Percentiles rank a stretch among this genome's conserved stretches.
Conservation (phyloP, 2,888 invertebrate genomes). For the Mimumesa dahlbomi region DNA sequence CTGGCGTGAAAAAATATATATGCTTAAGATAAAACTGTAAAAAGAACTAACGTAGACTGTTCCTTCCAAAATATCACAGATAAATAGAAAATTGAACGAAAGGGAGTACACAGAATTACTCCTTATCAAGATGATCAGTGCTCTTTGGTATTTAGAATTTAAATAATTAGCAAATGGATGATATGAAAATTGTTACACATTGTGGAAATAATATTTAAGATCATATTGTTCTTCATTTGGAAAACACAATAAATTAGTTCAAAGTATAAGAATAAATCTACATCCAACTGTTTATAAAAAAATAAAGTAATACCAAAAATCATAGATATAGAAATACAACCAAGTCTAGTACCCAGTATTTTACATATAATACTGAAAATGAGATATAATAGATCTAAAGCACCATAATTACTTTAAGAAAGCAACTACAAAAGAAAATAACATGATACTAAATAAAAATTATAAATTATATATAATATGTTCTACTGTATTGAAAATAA, state of each 20-base stretch:
- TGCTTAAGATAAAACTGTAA: constrained; percentile 30
- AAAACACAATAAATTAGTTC: not conserved
- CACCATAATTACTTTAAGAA: constrained; percentile 1
- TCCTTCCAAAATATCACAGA: constrained; percentile 52
- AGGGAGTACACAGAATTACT: constrained; percentile 19
- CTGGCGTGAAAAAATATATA: constrained; percentile 5
- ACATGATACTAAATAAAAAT: constrained; percentile 5
- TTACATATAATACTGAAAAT: not conserved
- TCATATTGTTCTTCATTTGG: too few species aligned
- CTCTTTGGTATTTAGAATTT: constrained; percentile 9
- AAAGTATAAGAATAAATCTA: not conserved
- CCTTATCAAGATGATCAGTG: constrained; percentile 5
- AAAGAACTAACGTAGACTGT: constrained; percentile 31
- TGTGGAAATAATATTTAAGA: too few species aligned
- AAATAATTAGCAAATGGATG: constrained; percentile 11
- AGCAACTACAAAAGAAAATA: not conserved
- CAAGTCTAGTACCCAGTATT: not conserved
- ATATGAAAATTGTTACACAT: too few species aligned
- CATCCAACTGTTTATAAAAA: not conserved
- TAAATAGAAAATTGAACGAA: constrained; percentile 35
- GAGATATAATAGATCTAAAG: not conserved
- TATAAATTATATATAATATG: constrained; percentile 1
- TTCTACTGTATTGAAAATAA: constrained; percentile 7
- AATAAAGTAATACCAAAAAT: not conserved
- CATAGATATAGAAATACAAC: constrained; percentile 8